Base-by-base conservation (phyloP, 2,113 vertebrate species). In the Gallinago undulata region DNA sequence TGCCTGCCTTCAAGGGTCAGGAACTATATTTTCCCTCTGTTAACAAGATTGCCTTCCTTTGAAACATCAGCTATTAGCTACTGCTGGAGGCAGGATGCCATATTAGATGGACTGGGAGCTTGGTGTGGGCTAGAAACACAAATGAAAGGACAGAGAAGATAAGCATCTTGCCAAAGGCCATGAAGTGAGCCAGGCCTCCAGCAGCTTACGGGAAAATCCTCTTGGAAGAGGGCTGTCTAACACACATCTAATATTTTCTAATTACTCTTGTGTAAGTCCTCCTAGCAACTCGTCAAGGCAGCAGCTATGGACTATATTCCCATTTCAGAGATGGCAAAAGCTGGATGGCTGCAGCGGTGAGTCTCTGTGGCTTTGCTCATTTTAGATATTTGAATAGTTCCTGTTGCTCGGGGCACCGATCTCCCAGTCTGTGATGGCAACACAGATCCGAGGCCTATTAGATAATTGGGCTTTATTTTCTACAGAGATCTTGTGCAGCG, bases 1-100 rank as follows among this genome's bases (percentile, higher is more conserved):
- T 92, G 96, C 88, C 88, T 95, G 96, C 83, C 88, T 93, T 78
- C 69, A 66, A 94, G 95, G 83, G 94, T 93, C 94, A 94, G 96
- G 89, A 96, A 55, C 91, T 93, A 25, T 89, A 59, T 96, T 96
- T 91, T 91, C 89, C 81, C 77, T 94, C 70, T 85, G 86, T 94
- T 96, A 94, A 95, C 89, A 95, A 91, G 94, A 94, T 83, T 95
- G 91, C 89, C 19, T 94, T 76, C 91, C 87, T 84, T 77, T 87
- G 82, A 87, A 87, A 84, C 93, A 89, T 57, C 88, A 56, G 51
- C 87, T 53, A 43, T 94, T 89, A 81, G 91, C 91, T 59, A 6
- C 93, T 83, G 96, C 94, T 89, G 73, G 62, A 93, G 96, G 86
- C 94, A 90, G 95, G 83, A 35, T 25, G 23, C 70, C 1, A 0